Evolutionary conservation across 2,888 invertebrate genomes (phyloP).

Genomic region (Psococerastis gibbosa): DNA sequence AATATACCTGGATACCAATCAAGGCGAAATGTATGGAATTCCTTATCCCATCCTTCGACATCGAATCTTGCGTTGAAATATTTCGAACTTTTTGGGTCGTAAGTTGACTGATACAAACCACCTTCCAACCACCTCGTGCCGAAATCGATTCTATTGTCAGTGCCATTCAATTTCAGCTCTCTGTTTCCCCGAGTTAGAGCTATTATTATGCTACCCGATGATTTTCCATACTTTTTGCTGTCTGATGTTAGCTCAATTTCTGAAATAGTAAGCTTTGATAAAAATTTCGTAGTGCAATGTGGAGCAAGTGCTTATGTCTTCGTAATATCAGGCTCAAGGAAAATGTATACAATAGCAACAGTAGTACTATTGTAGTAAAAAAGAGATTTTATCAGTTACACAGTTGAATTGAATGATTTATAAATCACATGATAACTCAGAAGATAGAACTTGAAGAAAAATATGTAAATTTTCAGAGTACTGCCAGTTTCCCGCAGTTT

Average conservation of each 20-base stretch:
- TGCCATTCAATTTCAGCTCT: slow-evolving; percentile 17
- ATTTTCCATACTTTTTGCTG: slow-evolving; percentile 20
- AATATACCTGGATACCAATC: slow-evolving; percentile 48
- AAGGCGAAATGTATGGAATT: slow-evolving; percentile 47
- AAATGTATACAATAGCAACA: too few species aligned
- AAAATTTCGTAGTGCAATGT: too few species aligned
- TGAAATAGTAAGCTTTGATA: too few species aligned
- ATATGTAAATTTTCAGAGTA: too few species aligned
- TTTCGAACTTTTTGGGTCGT: slow-evolving; percentile 20
- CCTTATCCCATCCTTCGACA: slow-evolving; percentile 31
- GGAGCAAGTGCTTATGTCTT: too few species aligned
- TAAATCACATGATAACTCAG: too few species aligned
- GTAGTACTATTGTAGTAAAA: too few species aligned
- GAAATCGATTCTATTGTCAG: not conserved
- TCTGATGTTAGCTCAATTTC: not conserved
- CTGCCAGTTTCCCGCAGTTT: too few species aligned
- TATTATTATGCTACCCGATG: slow-evolving; percentile 52
- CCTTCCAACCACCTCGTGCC: slow-evolving; percentile 19
- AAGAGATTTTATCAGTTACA: too few species aligned
- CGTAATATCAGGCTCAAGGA: too few species aligned
- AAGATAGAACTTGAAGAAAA: too few species aligned
- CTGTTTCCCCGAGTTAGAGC: slow-evolving; percentile 48
- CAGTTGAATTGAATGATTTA: too few species aligned
- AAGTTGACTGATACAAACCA: slow-evolving; percentile 23
- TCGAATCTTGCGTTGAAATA: slow-evolving; percentile 32